Percentiles rank a stretch among this genome's conserved stretches.
These are phyloP conservation scores for Bombus terrestris DNA, from an alignment of 1,140 invertebrate species.

Conservation along the genomic window DNA sequence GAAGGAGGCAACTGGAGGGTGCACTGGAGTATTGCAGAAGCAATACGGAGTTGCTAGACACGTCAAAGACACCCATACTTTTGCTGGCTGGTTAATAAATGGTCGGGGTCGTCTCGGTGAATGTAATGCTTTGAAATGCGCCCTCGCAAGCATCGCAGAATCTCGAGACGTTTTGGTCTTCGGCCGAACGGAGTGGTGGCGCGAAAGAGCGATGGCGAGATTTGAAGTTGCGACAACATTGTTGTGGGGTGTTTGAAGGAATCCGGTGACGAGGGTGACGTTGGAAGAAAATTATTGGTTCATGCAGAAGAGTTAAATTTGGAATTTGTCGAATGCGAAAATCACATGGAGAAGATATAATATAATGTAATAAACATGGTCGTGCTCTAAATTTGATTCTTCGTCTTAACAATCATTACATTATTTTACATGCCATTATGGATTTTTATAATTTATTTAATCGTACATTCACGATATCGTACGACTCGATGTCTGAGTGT, in stretches of 20 bases:
- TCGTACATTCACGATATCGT: too few species aligned
- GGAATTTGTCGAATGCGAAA: too few species aligned
- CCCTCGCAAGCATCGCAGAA: neutral
- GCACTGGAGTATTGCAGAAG: too few species aligned
- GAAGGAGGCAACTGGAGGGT: neutral
- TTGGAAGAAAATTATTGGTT: neutral
- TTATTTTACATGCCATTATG: too few species aligned
- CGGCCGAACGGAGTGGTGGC: neutral
- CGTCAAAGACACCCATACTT: neutral
- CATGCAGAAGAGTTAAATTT: too few species aligned
- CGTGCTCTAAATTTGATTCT: too few species aligned
- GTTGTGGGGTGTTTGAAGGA: neutral
- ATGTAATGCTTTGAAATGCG: neutral
- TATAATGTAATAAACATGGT: too few species aligned
- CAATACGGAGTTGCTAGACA: neutral
- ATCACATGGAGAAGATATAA: too few species aligned
- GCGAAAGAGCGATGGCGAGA: neutral
- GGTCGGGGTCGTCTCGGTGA: neutral
- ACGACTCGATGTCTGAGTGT: too few species aligned
- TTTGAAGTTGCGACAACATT: neutral
- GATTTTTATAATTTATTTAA: too few species aligned
- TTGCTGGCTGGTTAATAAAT: conserved; percentile 14
- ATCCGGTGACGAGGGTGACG: rapidly evolving
- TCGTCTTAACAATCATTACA: too few species aligned
- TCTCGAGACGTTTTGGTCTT: neutral